Percentiles rank a stretch among this genome's conserved stretches.
phyloP scores from a whole-genome alignment of 2,797 vertebrate species.

The Paratrypauchen microcephalus region DNA sequence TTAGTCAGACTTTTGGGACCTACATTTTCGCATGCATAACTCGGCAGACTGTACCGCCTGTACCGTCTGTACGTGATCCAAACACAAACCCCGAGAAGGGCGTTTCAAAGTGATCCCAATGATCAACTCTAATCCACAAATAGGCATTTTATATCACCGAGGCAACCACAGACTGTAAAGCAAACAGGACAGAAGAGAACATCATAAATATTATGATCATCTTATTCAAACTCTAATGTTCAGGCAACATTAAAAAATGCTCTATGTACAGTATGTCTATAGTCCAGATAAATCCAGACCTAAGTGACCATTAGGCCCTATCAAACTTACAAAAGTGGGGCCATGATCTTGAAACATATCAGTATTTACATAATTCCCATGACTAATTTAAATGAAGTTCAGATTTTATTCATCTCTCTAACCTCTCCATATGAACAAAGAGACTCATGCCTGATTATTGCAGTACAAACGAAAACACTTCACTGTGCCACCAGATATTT shows the following conservation, averaged over 20 bases:
- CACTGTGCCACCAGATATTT: not conserved
- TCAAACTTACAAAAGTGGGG: not conserved
- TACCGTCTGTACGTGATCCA: not conserved
- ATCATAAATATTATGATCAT: not conserved
- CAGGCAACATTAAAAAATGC: not conserved
- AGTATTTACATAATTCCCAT: not conserved
- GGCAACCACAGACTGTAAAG: not conserved
- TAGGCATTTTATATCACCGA: not conserved
- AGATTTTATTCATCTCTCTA: not conserved
- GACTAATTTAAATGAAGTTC: not conserved
- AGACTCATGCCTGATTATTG: not conserved
- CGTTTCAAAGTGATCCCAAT: not conserved
- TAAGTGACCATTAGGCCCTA: not conserved
- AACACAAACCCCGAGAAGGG: not conserved
- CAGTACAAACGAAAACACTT: not conserved
- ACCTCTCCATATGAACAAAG: not conserved
- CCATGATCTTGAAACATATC: constrained; percentile 9
- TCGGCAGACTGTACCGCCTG: not conserved
- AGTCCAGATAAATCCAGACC: not conserved
- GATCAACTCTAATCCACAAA: not conserved
- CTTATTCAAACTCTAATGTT: not conserved
- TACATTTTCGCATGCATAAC: not conserved
- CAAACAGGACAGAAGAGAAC: not conserved
- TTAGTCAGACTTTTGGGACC: not conserved
- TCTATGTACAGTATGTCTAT: constrained; percentile 3